Evolutionary conservation across 2,888 invertebrate genomes (phyloP).

Genomic region (Eupithecia exiguata): DNA sequence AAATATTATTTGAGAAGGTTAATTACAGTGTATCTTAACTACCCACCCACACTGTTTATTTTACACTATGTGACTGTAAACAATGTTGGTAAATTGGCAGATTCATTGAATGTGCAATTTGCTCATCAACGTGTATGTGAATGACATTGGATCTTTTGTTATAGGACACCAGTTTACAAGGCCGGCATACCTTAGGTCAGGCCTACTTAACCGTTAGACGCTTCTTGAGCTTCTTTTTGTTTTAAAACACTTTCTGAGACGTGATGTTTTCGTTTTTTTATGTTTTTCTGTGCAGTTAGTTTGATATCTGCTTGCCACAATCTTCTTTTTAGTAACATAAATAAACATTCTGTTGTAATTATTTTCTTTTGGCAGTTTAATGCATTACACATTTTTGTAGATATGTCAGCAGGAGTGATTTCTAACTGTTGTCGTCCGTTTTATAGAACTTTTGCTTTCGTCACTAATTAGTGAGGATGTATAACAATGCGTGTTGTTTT

Average conservation of each 20-base stretch:
- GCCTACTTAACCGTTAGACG: conserved; percentile 68
- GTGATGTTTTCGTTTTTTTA: conserved; percentile 56
- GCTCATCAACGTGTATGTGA: conserved; percentile 39
- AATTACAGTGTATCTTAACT: not conserved
- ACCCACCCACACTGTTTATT: not conserved
- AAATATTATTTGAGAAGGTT: conserved; percentile 1
- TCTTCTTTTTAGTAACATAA: conserved; percentile 19
- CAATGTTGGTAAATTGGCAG: conserved; percentile 7
- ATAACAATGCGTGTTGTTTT: conserved; percentile 13
- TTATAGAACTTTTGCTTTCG: conserved; percentile 37
- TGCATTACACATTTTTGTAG: conserved; percentile 16
- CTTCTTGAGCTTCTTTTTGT: conserved; percentile 65
- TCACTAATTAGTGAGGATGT: conserved; percentile 33
- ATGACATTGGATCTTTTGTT: conserved; percentile 71
- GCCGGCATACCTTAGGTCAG: conserved; percentile 82
- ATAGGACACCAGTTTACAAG: conserved; percentile 82
- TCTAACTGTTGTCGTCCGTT: conserved; percentile 36
- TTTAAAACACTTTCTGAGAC: conserved; percentile 68
- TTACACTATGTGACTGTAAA: not conserved
- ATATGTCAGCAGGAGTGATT: conserved; percentile 28
- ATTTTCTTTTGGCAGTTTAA: conserved; percentile 9
- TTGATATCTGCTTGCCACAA: conserved; percentile 45
- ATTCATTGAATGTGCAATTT: conserved; percentile 12
- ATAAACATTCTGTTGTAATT: not conserved
- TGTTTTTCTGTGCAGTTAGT: conserved; percentile 62